phyloP scores from a whole-genome alignment of 2,797 vertebrate genomes.

The Takifugu rubripes region DNA sequence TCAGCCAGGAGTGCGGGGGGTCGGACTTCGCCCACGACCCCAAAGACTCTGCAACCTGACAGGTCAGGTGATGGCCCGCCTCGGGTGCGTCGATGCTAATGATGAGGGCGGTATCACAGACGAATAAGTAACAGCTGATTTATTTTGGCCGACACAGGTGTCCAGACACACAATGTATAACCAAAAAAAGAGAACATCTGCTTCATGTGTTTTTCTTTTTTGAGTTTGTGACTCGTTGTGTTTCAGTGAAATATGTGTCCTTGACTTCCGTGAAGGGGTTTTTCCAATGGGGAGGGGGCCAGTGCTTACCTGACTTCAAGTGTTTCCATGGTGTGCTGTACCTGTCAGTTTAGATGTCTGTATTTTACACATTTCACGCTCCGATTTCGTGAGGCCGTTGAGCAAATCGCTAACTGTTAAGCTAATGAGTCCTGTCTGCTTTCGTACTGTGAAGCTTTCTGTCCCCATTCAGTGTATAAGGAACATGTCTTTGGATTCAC shows the following conservation, averaged over 20 bases:
- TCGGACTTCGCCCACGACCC: constrained; percentile 85
- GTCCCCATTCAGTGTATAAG: constrained; percentile 77
- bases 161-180: constrained; percentile 72
- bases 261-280: constrained; percentile 71
- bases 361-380: constrained; percentile 75
- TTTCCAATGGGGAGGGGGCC: constrained; percentile 20
- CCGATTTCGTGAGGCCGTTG: constrained; percentile 75
- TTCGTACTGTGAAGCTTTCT: constrained; percentile 76
- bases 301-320: constrained; percentile 67
- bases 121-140: constrained; percentile 54
- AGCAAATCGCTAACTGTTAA: constrained; percentile 77
- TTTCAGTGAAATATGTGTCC: constrained; percentile 71
- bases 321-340: constrained; percentile 77
- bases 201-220: constrained; percentile 59
- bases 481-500: constrained; percentile 72
- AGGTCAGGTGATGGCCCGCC: constrained; percentile 69
- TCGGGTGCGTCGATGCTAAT: neutral
- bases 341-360: constrained; percentile 76
- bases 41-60: constrained; percentile 83
- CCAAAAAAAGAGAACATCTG: constrained; percentile 72
- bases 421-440: constrained; percentile 82
- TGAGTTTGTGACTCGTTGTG: constrained; percentile 72
- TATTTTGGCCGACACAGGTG: constrained; percentile 56
- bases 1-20: constrained; percentile 87
- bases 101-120: constrained; percentile 38